phyloP scores from a whole-genome alignment of 1,140 invertebrate species.

The Lasioglossum albipes region DNA sequence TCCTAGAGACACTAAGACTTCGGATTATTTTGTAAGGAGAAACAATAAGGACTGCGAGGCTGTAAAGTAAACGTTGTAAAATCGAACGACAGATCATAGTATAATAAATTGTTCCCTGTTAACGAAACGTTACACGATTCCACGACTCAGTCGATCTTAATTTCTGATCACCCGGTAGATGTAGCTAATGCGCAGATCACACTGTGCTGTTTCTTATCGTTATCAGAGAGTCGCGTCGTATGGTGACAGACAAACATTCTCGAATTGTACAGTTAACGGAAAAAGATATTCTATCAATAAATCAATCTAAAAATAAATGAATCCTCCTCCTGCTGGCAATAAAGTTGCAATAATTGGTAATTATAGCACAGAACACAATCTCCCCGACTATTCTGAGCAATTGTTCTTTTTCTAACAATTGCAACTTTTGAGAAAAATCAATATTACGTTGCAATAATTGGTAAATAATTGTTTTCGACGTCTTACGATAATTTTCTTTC shows the following conservation, averaged over 20 bases:
- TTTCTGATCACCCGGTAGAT: constrained; percentile 13
- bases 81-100: constrained; percentile 59
- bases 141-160: neutral
- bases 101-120: constrained; percentile 43
- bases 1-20: constrained; percentile 20
- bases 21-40: constrained; percentile 6
- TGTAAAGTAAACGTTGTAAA: constrained; percentile 29
- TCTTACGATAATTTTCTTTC: too few species aligned
- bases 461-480: too few species aligned
- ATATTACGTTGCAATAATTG: too few species aligned
- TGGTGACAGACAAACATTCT: neutral
- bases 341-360: too few species aligned
- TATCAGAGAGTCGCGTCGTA: neutral
- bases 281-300: neutral
- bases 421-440: too few species aligned
- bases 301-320: neutral
- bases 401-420: too few species aligned
- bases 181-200: constrained; percentile 20
- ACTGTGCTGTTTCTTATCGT: constrained; percentile 26
- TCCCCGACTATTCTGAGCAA: too few species aligned
- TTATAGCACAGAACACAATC: too few species aligned
- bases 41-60: constrained; percentile 30
- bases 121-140: constrained; percentile 1
- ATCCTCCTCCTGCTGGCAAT: neutral
- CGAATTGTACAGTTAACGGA: neutral